Percentiles rank a stretch among this genome's conserved stretches.
Evolutionary conservation across 2,888 invertebrate genomes (phyloP).

Genomic region (Limnephilus auricula): DNA sequence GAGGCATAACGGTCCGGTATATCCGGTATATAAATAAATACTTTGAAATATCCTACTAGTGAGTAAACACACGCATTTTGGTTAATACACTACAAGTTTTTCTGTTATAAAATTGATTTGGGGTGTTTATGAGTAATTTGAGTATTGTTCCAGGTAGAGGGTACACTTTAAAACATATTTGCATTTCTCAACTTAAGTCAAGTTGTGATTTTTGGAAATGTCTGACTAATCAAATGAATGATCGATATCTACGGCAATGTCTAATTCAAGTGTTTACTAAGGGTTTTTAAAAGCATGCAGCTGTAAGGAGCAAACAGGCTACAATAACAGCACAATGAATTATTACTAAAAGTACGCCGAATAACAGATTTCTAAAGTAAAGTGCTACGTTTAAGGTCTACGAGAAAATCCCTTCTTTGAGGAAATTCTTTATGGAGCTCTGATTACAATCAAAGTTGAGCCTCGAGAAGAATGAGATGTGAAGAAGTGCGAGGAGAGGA

Average conservation of each 20-base stretch:
- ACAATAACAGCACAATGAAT: neutral
- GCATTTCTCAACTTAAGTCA: too few species aligned
- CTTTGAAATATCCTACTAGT: too few species aligned
- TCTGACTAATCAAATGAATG: too few species aligned
- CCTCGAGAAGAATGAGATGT: slow-evolving; percentile 32
- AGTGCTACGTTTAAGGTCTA: slow-evolving; percentile 4
- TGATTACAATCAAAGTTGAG: slow-evolving; percentile 40
- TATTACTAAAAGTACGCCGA: neutral
- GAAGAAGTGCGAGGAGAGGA: slow-evolving; percentile 25
- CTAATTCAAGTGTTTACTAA: neutral
- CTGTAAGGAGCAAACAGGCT: neutral
- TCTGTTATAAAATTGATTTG: too few species aligned
- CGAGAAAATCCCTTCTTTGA: neutral
- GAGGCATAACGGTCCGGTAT: too few species aligned
- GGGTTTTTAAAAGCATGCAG: neutral
- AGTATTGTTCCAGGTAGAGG: too few species aligned
- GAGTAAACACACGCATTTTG: too few species aligned
- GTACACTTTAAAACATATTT: too few species aligned
- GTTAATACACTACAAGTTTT: too few species aligned
- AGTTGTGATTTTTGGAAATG: too few species aligned
- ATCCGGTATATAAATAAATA: too few species aligned
- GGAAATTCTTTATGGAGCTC: neutral
- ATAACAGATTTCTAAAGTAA: neutral
- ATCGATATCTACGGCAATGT: neutral
- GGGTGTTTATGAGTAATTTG: too few species aligned